phyloP scores from a whole-genome alignment of 2,113 vertebrate species.

The Girardinichthys multiradiatus region DNA sequence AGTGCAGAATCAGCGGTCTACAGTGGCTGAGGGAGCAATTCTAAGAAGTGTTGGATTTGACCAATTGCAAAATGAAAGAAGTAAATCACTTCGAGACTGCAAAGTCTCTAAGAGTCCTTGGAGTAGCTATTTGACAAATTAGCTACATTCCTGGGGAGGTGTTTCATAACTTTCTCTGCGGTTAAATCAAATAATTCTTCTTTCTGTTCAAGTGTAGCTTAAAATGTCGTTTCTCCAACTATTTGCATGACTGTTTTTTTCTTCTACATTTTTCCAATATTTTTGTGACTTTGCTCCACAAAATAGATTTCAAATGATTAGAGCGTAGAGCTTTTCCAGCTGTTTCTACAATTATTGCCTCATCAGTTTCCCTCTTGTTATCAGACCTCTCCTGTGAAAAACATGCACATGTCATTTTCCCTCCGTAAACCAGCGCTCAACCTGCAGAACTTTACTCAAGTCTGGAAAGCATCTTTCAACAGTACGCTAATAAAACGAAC shows the following conservation, averaged over 20 bases:
- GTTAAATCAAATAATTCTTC: not conserved
- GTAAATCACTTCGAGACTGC: not conserved
- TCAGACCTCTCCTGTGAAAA: conserved; percentile 10
- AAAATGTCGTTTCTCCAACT: not conserved
- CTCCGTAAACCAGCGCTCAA: conserved; percentile 8
- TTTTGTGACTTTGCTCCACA: conserved; percentile 30
- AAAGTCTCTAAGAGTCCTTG: not conserved
- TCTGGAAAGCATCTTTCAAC: not conserved
- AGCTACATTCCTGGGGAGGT: not conserved
- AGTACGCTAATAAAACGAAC: not conserved
- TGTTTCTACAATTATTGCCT: conserved; percentile 42
- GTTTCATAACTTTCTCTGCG: not conserved
- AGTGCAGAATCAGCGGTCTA: not conserved
- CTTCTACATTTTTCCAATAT: not conserved
- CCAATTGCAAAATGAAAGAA: not conserved
- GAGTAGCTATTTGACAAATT: not conserved
- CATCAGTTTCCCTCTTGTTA: conserved; percentile 30
- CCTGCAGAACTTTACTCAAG: not conserved
- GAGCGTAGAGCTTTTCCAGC: conserved; percentile 38
- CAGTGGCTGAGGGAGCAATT: not conserved
- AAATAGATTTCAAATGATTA: conserved; percentile 55
- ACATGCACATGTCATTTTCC: not conserved
- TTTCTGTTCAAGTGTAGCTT: not conserved
- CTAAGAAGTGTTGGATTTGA: not conserved
- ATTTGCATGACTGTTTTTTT: not conserved